A percentile compares a stretch with the other conserved stretches of the same genome.
phyloP scores from a whole-genome alignment of 2,113 vertebrate genomes.

The Caracal caracal region DNA sequence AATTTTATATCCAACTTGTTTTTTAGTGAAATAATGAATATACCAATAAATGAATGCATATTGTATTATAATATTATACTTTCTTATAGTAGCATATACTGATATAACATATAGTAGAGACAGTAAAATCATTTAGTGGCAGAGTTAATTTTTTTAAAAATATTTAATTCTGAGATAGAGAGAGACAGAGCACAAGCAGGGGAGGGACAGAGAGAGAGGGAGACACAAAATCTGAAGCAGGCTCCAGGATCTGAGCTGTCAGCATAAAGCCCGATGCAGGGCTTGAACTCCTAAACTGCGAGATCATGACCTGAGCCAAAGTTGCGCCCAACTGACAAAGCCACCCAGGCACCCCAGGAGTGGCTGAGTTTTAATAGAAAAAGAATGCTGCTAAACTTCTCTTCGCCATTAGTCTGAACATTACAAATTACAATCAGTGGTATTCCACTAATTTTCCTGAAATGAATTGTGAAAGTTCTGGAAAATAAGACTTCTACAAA shows the following conservation, averaged over 20 bases:
- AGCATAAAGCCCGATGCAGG: too few species aligned
- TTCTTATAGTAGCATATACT: neutral
- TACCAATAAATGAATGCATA: neutral
- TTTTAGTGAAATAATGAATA: neutral
- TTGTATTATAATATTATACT: neutral
- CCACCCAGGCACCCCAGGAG: too few species aligned
- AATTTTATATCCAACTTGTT: neutral
- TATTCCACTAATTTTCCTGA: constrained; percentile 22
- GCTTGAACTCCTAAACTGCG: too few species aligned
- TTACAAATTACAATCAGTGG: neutral
- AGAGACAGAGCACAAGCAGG: too few species aligned
- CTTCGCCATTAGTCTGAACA: neutral
- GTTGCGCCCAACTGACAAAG: too few species aligned
- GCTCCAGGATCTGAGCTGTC: too few species aligned
- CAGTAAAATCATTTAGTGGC: neutral
- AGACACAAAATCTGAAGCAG: too few species aligned
- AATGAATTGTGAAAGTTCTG: neutral
- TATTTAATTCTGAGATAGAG: too few species aligned
- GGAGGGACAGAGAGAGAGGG: too few species aligned
- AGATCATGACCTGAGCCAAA: too few species aligned
- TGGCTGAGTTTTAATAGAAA: neutral
- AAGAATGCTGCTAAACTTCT: neutral
- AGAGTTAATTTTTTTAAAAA: neutral
- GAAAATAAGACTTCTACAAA: neutral
- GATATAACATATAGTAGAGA: neutral